phyloP scores from a whole-genome alignment of 2,888 invertebrate genomes.

The Yponomeuta malinellus region DNA sequence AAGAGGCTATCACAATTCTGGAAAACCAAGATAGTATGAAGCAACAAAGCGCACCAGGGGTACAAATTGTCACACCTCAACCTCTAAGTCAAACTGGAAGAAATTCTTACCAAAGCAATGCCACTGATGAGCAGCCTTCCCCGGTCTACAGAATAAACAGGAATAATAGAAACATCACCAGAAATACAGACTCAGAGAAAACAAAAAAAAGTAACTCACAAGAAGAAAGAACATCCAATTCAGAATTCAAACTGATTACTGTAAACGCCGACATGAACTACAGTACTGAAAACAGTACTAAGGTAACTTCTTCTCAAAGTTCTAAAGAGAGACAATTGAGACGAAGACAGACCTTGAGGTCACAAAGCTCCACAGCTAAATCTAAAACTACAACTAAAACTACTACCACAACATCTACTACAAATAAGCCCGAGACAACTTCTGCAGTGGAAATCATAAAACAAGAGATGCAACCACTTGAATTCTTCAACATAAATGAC shows the following conservation, averaged over 20 bases:
- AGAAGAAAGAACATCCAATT: conserved; percentile 26
- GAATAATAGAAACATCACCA: conserved; percentile 36
- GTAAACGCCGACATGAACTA: conserved; percentile 48
- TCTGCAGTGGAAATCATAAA: conserved; percentile 43
- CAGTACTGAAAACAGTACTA: conserved; percentile 27
- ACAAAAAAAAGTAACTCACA: conserved; percentile 21
- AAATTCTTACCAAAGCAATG: conserved; percentile 37
- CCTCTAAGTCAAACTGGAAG: conserved; percentile 53
- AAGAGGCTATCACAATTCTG: conserved; percentile 62
- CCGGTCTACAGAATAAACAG: conserved; percentile 59
- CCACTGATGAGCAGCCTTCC: conserved; percentile 35
- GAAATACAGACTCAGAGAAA: conserved; percentile 9
- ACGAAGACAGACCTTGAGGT: conserved; percentile 51
- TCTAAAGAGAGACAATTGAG: conserved; percentile 48
- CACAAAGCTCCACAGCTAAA: conserved; percentile 26
- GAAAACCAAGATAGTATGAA: conserved; percentile 49
- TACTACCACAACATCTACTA: conserved; percentile 25
- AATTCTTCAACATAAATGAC: conserved; percentile 26
- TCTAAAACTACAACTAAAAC: conserved; percentile 23
- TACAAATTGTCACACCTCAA: conserved; percentile 54
- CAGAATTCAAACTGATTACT: conserved; percentile 41
- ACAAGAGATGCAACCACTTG: conserved; percentile 48
- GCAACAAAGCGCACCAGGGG: conserved; percentile 21
- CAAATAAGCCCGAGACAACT: conserved; percentile 29
- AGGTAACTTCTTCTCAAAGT: conserved; percentile 32